A percentile compares a stretch with the other conserved stretches of the same genome.
phyloP scores from a whole-genome alignment of 2,113 vertebrate species.

The Saguinus imperator region DNA sequence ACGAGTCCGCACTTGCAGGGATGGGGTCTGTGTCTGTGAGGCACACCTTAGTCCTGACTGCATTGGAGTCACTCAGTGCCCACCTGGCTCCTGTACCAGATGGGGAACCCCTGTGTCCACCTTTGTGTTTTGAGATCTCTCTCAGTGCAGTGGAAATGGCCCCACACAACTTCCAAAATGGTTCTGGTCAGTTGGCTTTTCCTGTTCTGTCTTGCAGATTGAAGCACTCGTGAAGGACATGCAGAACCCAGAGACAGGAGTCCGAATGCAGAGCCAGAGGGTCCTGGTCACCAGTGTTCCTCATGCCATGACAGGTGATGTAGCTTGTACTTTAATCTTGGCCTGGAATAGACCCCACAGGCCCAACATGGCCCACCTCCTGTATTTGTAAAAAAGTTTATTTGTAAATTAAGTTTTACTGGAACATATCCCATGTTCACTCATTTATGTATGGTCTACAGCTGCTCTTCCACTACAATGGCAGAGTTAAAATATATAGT shows the following conservation, averaged over 20 bases:
- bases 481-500: not conserved
- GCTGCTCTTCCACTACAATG: not conserved
- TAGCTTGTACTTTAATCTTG: not conserved
- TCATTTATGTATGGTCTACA: not conserved
- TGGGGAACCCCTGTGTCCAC: accelerated
- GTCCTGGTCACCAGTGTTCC: conserved; percentile 91
- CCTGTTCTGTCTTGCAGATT: conserved; percentile 83
- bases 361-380: accelerated
- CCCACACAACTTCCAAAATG: not conserved
- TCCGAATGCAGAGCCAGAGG: conserved; percentile 92
- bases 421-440: not conserved
- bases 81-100: not conserved
- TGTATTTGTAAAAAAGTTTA: not conserved
- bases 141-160: not conserved
- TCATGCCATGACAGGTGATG: conserved; percentile 92
- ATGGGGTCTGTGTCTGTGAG: not conserved
- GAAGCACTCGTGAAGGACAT: conserved; percentile 94
- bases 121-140: not conserved
- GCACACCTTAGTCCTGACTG: accelerated
- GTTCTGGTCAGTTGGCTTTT: accelerated
- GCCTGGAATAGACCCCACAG: not conserved
- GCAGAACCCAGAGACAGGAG: conserved; percentile 92
- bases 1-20: accelerated
- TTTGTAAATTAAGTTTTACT: not conserved
- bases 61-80: accelerated